Percentiles rank a stretch among this genome's conserved stretches.
Conservation (phyloP, 2,113 vertebrate species). For the Atractosteus spatula region DNA sequence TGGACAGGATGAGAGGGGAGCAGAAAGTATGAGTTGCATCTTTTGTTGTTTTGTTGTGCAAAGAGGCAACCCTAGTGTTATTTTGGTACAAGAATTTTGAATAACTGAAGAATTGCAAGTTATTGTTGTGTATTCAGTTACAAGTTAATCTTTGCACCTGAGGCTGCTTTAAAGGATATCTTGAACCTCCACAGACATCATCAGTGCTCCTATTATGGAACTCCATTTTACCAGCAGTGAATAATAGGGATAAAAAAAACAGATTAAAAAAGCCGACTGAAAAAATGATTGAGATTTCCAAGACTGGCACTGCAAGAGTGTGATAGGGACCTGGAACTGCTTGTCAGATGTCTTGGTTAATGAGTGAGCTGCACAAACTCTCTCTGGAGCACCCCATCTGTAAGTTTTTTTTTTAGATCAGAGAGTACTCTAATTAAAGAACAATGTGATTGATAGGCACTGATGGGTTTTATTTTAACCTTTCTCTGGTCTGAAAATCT, state of each 20-base stretch:
- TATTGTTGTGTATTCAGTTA: too few relatives aligned
- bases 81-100: too few relatives aligned
- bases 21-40: too few relatives aligned
- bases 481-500: neutral
- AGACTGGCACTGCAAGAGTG: neutral
- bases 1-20: too few relatives aligned
- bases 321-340: neutral
- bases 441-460: slow-evolving; percentile 1
- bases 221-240: neutral
- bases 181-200: too few relatives aligned
- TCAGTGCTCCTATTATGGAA: too few relatives aligned
- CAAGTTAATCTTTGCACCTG: too few relatives aligned
- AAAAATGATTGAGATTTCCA: neutral
- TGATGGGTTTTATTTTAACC: neutral
- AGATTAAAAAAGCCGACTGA: neutral
- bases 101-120: too few relatives aligned
- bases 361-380: neutral
- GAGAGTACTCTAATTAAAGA: slow-evolving; percentile 8
- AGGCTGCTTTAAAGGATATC: too few relatives aligned
- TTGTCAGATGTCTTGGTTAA: slow-evolving; percentile 3
- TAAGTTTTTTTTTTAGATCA: neutral
- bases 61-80: too few relatives aligned
- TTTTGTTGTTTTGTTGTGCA: too few relatives aligned
- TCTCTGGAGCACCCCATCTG: slow-evolving; percentile 4
- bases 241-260: too few relatives aligned